Base-by-base conservation (phyloP, 2,888 invertebrate genomes). In the Ennomos fuscantarius region DNA sequence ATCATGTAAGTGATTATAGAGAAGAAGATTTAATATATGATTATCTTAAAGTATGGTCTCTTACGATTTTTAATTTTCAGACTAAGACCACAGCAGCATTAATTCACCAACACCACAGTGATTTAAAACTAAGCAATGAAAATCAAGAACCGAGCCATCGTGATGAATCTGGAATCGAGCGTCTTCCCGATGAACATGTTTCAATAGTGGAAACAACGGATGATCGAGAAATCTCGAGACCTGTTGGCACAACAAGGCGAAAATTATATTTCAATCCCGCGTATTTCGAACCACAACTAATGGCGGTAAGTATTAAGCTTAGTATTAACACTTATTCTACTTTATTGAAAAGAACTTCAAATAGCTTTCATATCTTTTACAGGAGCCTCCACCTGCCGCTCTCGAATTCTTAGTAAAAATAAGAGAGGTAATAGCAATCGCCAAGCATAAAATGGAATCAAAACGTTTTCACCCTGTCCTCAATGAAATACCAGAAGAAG, bases 211-310 rank as follows among this genome's bases (percentile, higher is more conserved):
- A 97, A 85, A 97, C 97, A 6, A 93, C 95, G 63, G 96, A 96
- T 62, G 95, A 95, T 47, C 89, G 94, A 58, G 93, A 95, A 66
- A 96, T 96, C 66, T 89, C 95, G 9, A 90, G 94, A 69, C 94
- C 94, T 9, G 94, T 94, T 61, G 96, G 96, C 9, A 95, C 94
- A 31, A 95, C 95, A 0, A 92, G 97, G 51, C 93, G 96, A 66
- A 97, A 97, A 76, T 90, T 97, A 2, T 97, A 97, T 79, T 97
- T 97, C 76, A 97, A 97, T 82, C 97, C 97, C 0, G 97, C 97
- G 8, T 98, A 97, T 80, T 97, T 98, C 76, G 98, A 98, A 80
- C 96, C 96, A 31, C 96, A 97, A 68, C 82, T 97, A 44, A 93
- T 98, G 80, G 92, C 95, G 90, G 97, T 97, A 91, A 93, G 94